Evolutionary conservation across 2,888 invertebrate species (phyloP), one percentile per base, ranked within the genome.

Genomic region (Cheilosia variabilis): DNA sequence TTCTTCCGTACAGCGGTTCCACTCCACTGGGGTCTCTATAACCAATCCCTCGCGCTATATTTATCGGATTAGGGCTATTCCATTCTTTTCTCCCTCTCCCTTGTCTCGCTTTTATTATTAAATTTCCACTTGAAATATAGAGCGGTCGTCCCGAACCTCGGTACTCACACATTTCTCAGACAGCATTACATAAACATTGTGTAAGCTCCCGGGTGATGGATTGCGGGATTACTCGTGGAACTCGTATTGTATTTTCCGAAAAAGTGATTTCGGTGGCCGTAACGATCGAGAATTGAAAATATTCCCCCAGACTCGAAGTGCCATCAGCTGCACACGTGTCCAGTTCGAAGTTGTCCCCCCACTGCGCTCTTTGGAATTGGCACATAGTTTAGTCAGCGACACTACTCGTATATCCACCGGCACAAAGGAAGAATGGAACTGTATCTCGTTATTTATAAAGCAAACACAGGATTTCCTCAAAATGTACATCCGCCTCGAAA

Each of bases 401-500:
- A n/a, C 27, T 27, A 6, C 27, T 27, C 27, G 27, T 7, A 19
- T 41, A 17, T 19, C 15, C 34, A 22, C 4, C 17, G 24, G 7
- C 24, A 50, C 27, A 60, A 58, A 37, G 37, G 34, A 52, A 52
- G n/a, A 60, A 58, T 43, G 43, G 57, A 69, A 47, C 69, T 77
- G 55, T 79, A 79, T 79, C 71, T 72, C 71, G 78, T 79, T 79
- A 65, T 72, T 79, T 79, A 65, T 79, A 72, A 79, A 65, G 72
- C 78, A 71, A 79, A 72, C 78, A 79, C 71, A 71, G 78, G 78
- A 79, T 79, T 79, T 79, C 78, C 78, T 65, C 65, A 66, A 79
- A 79, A 79, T 79, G 78, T 79, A 79, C 78, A 79, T 79, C 78
- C 78, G 78, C 58, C 65, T 79, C 78, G 78, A 58, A 79, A 79